phyloP scores from a whole-genome alignment of 1,140 invertebrate species.

The Cotesia vestalis region DNA sequence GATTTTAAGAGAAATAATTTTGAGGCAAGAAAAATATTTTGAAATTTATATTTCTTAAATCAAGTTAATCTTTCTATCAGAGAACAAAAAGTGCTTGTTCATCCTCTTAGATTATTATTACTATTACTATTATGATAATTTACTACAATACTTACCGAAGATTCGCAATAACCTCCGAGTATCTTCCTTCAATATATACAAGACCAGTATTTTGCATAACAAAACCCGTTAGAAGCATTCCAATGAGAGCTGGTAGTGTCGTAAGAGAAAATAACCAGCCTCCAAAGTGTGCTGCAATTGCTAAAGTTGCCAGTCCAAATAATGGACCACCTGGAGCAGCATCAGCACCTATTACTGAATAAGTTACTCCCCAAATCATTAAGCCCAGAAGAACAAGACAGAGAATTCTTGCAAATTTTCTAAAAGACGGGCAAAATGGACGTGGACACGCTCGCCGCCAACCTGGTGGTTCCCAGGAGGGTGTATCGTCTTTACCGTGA shows the following conservation, averaged over 20 bases:
- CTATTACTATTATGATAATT: not conserved
- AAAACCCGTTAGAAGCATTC: slow-evolving; percentile 85
- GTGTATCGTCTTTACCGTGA: slow-evolving; percentile 73
- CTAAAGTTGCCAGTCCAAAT: slow-evolving; percentile 79
- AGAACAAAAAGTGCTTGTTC: not conserved
- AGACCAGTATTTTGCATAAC: slow-evolving; percentile 81
- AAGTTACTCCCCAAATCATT: slow-evolving; percentile 80
- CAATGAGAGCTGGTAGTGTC: slow-evolving; percentile 85
- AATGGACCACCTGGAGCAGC: slow-evolving; percentile 82
- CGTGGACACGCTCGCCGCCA: slow-evolving; percentile 82
- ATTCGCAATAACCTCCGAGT: slow-evolving; percentile 70
- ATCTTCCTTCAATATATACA: slow-evolving; percentile 74
- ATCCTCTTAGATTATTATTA: not conserved
- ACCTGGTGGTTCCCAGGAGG: slow-evolving; percentile 79
- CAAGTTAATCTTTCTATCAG: too few species aligned
- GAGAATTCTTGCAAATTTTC: slow-evolving; percentile 77
- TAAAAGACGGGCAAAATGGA: slow-evolving; percentile 81
- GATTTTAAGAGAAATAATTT: not conserved
- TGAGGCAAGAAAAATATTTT: not conserved
- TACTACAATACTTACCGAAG: slow-evolving; percentile 69
- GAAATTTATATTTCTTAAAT: too few species aligned
- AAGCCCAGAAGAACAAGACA: slow-evolving; percentile 76
- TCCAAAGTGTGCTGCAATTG: slow-evolving; percentile 81
- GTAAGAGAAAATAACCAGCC: slow-evolving; percentile 80
- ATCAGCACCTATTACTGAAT: slow-evolving; percentile 76